phyloP scores from a whole-genome alignment of 1,140 invertebrate species.

The Drosophila trapezifrons region DNA sequence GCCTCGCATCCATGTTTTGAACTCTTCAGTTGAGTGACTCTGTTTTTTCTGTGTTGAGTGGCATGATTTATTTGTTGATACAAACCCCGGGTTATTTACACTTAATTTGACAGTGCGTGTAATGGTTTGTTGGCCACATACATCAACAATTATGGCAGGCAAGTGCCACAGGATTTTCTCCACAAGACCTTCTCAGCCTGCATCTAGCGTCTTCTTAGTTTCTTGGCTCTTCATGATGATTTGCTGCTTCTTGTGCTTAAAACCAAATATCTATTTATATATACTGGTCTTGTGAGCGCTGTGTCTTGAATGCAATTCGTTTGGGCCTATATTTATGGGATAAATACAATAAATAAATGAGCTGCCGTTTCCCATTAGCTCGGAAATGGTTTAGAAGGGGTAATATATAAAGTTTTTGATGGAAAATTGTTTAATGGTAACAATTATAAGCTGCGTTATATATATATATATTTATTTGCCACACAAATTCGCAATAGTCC shows the following conservation, averaged over 20 bases:
- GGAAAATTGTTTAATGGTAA: not conserved
- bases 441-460: not conserved
- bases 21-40: slow-evolving; percentile 29
- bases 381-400: not conserved
- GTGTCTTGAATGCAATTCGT: not conserved
- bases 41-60: slow-evolving; percentile 44
- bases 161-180: slow-evolving; percentile 11
- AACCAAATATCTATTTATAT: slow-evolving; percentile 7
- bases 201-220: slow-evolving; percentile 11
- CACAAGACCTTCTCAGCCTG: not conserved
- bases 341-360: slow-evolving; percentile 37
- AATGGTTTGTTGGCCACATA: slow-evolving; percentile 43
- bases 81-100: slow-evolving; percentile 74
- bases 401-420: not conserved
- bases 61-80: slow-evolving; percentile 73
- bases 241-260: slow-evolving; percentile 4
- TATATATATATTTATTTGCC: too few relatives aligned
- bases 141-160: slow-evolving; percentile 6
- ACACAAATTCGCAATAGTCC: too few relatives aligned
- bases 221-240: slow-evolving; percentile 12
- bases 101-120: slow-evolving; percentile 75
- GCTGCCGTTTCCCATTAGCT: not conserved
- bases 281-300: not conserved
- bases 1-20: not conserved
- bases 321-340: slow-evolving; percentile 5